These are phyloP conservation scores for Cephus runcator DNA, from an alignment of 2,888 invertebrate genomes.

Conservation along the genomic window DNA sequence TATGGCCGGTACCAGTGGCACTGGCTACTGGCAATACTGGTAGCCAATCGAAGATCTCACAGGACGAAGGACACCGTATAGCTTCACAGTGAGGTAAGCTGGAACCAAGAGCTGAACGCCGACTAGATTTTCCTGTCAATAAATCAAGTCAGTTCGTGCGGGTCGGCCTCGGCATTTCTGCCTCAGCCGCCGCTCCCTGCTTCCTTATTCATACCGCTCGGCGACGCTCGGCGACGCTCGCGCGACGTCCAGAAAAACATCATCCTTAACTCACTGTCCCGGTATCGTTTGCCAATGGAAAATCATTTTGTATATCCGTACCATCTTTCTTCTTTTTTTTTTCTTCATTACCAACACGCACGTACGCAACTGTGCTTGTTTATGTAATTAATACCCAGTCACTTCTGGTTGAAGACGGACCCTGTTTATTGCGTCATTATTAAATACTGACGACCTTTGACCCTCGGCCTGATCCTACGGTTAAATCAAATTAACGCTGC, in stretches of 20 bases:
- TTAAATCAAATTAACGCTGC: background rate
- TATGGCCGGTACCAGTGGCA: background rate
- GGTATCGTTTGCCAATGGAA: no score
- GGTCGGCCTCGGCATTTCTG: conserved; percentile 60
- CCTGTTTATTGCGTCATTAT: background rate
- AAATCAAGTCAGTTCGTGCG: conserved; percentile 57
- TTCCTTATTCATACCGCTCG: conserved; percentile 55
- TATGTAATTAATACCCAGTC: background rate
- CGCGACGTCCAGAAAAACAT: conserved; percentile 40
- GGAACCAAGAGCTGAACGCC: conserved; percentile 43
- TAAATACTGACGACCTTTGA: background rate
- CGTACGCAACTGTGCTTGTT: no score
- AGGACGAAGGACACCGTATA: conserved; percentile 20
- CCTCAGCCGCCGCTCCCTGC: conserved; percentile 49
- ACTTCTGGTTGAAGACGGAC: background rate
- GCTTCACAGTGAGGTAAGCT: conserved; percentile 43
- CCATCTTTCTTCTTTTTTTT: background rate
- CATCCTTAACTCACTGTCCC: conserved; percentile 8
- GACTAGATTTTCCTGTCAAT: conserved; percentile 66
- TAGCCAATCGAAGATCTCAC: background rate
- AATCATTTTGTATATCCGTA: no score
- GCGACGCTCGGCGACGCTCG: conserved; percentile 26
- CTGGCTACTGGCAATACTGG: background rate
- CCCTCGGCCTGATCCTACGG: background rate
- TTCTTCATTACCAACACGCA: background rate